Conservation (phyloP, 2,797 vertebrate species). For the Micropoecilia bifurca region DNA sequence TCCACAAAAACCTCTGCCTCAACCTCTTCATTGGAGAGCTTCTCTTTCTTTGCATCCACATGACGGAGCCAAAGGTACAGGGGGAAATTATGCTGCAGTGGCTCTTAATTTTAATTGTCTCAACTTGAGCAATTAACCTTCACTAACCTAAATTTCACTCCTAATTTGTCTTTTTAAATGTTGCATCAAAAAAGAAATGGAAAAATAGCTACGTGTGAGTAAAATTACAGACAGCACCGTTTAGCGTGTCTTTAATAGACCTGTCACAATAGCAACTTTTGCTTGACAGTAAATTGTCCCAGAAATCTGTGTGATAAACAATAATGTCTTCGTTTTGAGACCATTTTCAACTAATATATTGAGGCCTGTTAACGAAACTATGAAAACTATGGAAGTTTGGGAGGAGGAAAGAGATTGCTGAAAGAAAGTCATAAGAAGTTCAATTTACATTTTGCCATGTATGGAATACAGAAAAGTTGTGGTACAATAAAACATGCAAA, state of each 20-base stretch:
- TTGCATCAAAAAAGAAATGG: constrained; percentile 3
- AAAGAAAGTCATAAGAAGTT: not conserved
- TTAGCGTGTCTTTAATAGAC: not conserved
- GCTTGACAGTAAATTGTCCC: too few relatives aligned
- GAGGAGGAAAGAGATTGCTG: not conserved
- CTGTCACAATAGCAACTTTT: too few relatives aligned
- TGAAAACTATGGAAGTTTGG: not conserved
- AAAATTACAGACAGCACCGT: not conserved
- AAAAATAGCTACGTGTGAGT: constrained; percentile 16
- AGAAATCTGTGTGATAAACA: too few relatives aligned
- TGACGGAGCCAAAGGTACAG: constrained; percentile 91
- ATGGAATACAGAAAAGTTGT: not conserved
- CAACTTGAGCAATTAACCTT: constrained; percentile 42
- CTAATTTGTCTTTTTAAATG: constrained; percentile 27
- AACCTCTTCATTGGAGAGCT: constrained; percentile 97
- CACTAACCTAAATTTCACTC: constrained; percentile 6
- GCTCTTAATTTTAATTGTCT: constrained; percentile 25
- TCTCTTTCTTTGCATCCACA: constrained; percentile 97
- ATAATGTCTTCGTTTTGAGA: too few relatives aligned
- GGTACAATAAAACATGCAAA: not conserved
- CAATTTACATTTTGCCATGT: not conserved
- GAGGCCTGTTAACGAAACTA: too few relatives aligned
- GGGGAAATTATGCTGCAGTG: constrained; percentile 9
- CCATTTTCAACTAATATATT: too few relatives aligned
- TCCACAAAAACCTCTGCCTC: constrained; percentile 99